These are phyloP conservation scores for Drosophila nigricruria DNA, from an alignment of 2,888 invertebrate genomes.

Conservation along the genomic window DNA sequence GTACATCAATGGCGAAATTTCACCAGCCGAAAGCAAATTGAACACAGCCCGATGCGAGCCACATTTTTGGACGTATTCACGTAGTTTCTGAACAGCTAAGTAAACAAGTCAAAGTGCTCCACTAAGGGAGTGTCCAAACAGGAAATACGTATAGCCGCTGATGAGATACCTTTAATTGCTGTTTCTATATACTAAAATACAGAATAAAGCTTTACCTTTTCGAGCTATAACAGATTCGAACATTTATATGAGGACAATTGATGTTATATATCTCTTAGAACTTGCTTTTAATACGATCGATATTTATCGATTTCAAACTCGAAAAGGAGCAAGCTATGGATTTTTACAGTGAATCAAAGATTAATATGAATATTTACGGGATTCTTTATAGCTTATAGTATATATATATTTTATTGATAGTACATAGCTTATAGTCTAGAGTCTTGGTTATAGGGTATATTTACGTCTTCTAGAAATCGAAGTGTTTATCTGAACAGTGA, in stretches of 20 bases:
- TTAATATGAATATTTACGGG: too few species aligned
- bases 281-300: neutral
- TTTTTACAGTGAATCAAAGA: too few species aligned
- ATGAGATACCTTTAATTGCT: neutral
- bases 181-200: neutral
- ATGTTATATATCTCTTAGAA: neutral
- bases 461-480: neutral
- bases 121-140: neutral
- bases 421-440: too few species aligned
- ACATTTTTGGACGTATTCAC: conserved; percentile 37
- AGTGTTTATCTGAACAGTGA: neutral
- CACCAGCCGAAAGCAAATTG: conserved; percentile 55
- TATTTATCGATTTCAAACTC: neutral
- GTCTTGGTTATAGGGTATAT: neutral
- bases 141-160: neutral
- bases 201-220: too few species aligned
- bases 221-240: too few species aligned
- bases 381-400: too few species aligned
- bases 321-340: neutral
- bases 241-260: neutral
- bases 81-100: conserved; percentile 52
- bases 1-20: conserved; percentile 61
- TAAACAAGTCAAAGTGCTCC: neutral
- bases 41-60: conserved; percentile 18
- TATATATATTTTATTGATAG: too few species aligned